Base-by-base conservation (phyloP, 2,888 invertebrate genomes). In the Bombyx huttoni region DNA sequence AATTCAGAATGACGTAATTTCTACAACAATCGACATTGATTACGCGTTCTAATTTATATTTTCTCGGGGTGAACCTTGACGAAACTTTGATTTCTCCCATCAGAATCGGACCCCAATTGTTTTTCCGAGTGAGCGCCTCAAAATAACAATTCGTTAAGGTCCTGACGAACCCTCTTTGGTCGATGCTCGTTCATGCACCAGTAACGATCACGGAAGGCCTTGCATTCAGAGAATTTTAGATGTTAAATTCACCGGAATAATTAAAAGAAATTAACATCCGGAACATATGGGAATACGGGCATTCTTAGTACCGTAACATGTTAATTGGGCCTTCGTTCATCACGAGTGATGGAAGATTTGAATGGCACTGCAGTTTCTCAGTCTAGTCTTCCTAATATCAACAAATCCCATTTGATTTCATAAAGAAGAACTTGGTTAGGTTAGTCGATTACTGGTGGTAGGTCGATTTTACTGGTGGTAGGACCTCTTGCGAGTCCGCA, bases 91-190 rank as follows among this genome's bases (percentile, higher is more conserved):
- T 81, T 80, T 63, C 75, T 75, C 78, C 79, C 78, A 76, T 78
- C 75, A 69, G 76, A 78, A 78, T 74, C 70, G 68, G 70, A 60
- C 65, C 72, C 70, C 78, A 75, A 85, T 85, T 84, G 82, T 84
- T 85, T 84, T 87, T 85, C 84, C 84, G 72, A 81, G 73, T 78
- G 85, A 81, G 75, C 77, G 81, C 77, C 73, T 80, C 83, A 78
- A 85, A 86, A 84, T 86, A 87, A 85, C 85, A 83, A 85, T 83
- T 84, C 81, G 78, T 76, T 76, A 74, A 67, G 71, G 67, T 63
- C 61, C 60, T 70, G 73, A 66, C 70, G 68, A 66, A 66, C 73
- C 75, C 71, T 67, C 66, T 64, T 64, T 63, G 59, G 61, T 70
- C 74, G 71, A 67, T 61, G 57, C 64, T 60, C 59, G 58, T 61